Percentiles rank a stretch among this genome's conserved stretches.
Evolutionary conservation across 1,140 invertebrate genomes (phyloP).

Genomic region (Sarcophaga peregrina): DNA sequence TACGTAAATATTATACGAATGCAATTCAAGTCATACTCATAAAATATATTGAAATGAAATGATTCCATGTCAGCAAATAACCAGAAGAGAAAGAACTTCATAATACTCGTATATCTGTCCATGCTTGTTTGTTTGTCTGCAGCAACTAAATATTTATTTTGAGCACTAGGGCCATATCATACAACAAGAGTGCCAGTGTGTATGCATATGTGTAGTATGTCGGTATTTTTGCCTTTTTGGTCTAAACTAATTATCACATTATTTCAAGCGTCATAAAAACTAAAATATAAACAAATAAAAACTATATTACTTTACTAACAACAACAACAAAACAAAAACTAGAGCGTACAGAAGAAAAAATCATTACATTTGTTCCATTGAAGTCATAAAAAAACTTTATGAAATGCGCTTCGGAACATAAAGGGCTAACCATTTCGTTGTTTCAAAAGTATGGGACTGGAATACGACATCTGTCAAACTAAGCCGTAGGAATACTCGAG

Average conservation of each 20-base stretch:
- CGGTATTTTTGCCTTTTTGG: slow-evolving; percentile 34
- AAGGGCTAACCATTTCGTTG: too few species aligned
- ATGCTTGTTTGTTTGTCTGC: not conserved
- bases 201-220: not conserved
- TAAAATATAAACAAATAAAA: slow-evolving; percentile 37
- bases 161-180: not conserved
- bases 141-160: not conserved
- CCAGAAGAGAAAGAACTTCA: slow-evolving; percentile 17
- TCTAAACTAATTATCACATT: slow-evolving; percentile 41
- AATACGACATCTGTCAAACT: too few species aligned
- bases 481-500: too few species aligned
- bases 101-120: not conserved
- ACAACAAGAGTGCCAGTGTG: not conserved
- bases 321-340: not conserved
- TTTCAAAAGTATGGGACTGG: too few species aligned
- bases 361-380: not conserved
- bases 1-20: too few species aligned
- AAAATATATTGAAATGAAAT: not conserved
- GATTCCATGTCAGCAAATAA: not conserved
- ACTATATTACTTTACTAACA: not conserved
- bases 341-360: not conserved
- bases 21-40: too few species aligned
- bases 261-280: slow-evolving; percentile 39
- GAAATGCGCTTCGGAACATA: slow-evolving; percentile 7
- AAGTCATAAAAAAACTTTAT: slow-evolving; percentile 16